Evolutionary conservation across 1,140 invertebrate genomes (phyloP).

Genomic region (Cydia strobilella): DNA sequence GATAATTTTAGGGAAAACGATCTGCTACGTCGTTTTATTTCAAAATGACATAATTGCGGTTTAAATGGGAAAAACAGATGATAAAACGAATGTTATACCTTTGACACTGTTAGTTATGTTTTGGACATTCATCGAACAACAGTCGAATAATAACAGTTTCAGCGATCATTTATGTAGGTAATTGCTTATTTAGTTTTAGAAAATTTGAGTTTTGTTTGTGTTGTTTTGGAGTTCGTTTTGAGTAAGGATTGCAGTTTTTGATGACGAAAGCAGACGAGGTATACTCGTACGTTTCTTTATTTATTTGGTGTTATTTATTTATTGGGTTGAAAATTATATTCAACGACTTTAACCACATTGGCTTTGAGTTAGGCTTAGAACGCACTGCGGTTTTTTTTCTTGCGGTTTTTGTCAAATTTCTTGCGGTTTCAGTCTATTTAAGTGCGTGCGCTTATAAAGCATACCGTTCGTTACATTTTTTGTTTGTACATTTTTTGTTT

Average conservation of each 20-base stretch:
- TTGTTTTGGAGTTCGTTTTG: neutral
- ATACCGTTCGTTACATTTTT: no score
- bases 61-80: neutral
- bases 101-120: neutral
- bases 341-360: no score
- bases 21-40: neutral
- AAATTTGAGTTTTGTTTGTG: neutral
- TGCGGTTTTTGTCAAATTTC: no score
- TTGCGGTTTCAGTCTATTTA: no score
- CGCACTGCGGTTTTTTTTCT: no score
- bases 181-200: neutral
- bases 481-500: no score
- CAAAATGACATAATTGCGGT: conserved; percentile 1
- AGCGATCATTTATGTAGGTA: neutral
- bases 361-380: no score
- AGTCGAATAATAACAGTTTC: neutral
- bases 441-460: no score
- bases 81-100: neutral
- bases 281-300: neutral
- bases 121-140: neutral
- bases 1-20: no score
- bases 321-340: no score
- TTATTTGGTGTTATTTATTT: no score
- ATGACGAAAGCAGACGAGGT: conserved; percentile 3
- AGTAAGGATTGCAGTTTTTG: neutral